A percentile compares a stretch with the other conserved stretches of the same genome.
These are phyloP conservation scores for Napeogenes sylphis DNA, from an alignment of 2,888 invertebrate genomes.

Conservation along the genomic window DNA sequence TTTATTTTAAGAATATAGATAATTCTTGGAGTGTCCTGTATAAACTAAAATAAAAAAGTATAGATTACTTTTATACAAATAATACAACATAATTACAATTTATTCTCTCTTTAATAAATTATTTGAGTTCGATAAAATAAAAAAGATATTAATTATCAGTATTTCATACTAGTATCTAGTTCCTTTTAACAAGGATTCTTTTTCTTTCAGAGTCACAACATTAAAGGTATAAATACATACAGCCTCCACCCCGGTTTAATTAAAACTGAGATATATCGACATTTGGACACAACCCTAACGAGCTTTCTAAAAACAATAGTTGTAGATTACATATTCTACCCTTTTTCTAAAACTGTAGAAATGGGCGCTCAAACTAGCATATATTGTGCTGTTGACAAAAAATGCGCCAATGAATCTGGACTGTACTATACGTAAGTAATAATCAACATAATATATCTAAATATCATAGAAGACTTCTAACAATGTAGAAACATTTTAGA, in stretches of 20 bases:
- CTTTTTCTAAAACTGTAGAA: conserved; percentile 1
- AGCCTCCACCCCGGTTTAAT: conserved; percentile 82
- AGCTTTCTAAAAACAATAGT: background rate
- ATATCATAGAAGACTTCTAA: background rate
- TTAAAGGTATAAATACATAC: conserved; percentile 76
- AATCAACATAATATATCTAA: background rate
- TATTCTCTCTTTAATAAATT: too few species aligned
- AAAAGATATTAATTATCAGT: too few species aligned
- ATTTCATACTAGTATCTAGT: too few species aligned
- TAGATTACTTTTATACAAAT: too few species aligned
- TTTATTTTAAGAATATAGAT: too few species aligned
- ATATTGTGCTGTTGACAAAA: conserved; percentile 82
- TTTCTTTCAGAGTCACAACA: conserved; percentile 49
- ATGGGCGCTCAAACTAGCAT: conserved; percentile 85
- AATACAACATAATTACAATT: too few species aligned
- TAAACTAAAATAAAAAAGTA: too few species aligned
- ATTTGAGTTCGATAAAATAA: too few species aligned
- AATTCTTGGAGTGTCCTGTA: too few species aligned
- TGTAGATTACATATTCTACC: conserved; percentile 1
- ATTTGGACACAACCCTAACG: conserved; percentile 60
- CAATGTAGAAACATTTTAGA: too few species aligned
- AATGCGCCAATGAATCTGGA: conserved; percentile 76
- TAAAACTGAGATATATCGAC: conserved; percentile 80
- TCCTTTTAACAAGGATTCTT: too few species aligned
- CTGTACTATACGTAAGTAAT: conserved; percentile 69